Base-by-base conservation (phyloP, 2,113 vertebrate genomes). In the Pagrus major region DNA sequence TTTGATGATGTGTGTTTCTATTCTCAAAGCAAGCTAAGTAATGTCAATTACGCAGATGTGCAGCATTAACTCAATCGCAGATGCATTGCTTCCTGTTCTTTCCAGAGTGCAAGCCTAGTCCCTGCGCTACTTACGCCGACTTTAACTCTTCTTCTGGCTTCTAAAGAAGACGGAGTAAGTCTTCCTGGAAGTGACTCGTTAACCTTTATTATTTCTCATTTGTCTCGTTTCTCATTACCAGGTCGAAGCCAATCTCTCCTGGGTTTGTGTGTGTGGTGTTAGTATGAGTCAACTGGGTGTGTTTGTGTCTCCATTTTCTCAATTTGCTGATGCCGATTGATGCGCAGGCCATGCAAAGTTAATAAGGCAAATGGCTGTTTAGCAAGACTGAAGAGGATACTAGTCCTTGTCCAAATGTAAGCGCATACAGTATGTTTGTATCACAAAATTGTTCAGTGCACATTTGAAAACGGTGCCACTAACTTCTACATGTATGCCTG, bases 301-400 rank as follows among this genome's bases (percentile, higher is more conserved):
- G 55, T 78, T 63, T 64, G 55, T 69, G 58, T 64, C 23, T 52
- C 72, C n/a, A 16, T 39, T 71, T 27, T 27, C 49, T 54, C 60
- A 83, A 88, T 84, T 75, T 83, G 74, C 78, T 85, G 86, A 87
- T 89, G 81, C 75, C 75, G 81, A 80, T 93, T 93, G 91, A 93
- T 91, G 93, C 90, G 88, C 84, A 90, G 58, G 46, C 49, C 54
- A 78, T 88, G 84, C 86, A 56, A 67, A 20, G 79, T 80, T 59
- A 94, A 89, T 87, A 84, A 93, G 93, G 94, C 94, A 92, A 93
- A 93, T 93, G 92, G 86, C 88, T 88, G 88, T 93, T 92, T 93
- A 93, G 51, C 74, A 88, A 93, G 91, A 86, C 91, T 94, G 72
- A 88, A 92, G 71, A 88, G 89, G 89, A 80, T 85, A 55, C 68